These are phyloP conservation scores for Sterna hirundo DNA, from an alignment of 2,113 vertebrate genomes.

Conservation along the genomic window DNA sequence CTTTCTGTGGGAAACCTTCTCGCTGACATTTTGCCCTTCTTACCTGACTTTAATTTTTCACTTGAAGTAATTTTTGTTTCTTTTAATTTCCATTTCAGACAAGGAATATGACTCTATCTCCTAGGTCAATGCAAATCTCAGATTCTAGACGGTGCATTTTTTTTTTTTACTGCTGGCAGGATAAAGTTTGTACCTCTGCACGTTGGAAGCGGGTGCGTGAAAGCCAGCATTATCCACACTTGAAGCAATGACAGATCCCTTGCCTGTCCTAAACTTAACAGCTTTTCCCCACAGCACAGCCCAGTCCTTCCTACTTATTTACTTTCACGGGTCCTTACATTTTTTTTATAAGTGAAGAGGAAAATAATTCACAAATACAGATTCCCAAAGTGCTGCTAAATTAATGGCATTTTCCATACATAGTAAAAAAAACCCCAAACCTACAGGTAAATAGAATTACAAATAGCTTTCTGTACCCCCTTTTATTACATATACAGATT, in stretches of 20 bases:
- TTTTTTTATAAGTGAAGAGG: background rate
- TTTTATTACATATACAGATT: background rate
- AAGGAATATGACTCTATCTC: background rate
- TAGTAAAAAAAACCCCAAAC: background rate
- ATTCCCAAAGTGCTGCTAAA: background rate
- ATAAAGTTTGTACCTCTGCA: background rate
- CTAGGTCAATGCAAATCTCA: background rate
- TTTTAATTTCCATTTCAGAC: background rate
- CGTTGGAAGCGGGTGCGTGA: background rate
- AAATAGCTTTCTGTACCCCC: background rate
- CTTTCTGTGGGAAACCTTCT: background rate
- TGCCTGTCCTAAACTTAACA: background rate
- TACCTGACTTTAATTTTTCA: background rate
- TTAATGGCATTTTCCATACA: background rate
- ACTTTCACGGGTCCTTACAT: background rate
- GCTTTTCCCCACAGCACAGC: background rate
- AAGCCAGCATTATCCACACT: background rate
- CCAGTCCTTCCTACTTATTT: background rate
- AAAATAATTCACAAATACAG: background rate
- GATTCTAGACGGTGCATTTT: background rate
- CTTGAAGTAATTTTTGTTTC: background rate
- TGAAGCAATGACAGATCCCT: background rate
- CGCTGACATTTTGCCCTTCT: background rate
- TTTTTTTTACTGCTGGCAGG: background rate
- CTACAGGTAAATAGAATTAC: background rate